phyloP scores from a whole-genome alignment of 2,888 invertebrate species.

The Sthenelais limicola region DNA sequence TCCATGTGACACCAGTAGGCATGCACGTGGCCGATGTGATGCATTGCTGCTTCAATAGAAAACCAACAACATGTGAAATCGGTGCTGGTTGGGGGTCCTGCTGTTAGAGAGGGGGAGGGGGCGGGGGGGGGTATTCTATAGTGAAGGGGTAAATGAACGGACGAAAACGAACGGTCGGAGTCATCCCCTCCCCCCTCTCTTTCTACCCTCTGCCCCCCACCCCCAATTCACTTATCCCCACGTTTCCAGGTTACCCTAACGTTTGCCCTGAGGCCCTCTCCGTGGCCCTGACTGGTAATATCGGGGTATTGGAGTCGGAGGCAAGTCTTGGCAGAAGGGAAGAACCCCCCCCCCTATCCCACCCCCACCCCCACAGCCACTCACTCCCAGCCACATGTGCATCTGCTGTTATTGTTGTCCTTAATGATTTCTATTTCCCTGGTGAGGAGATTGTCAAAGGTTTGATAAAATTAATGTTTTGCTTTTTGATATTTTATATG shows the following conservation, averaged over 20 bases:
- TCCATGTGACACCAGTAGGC: constrained; percentile 29
- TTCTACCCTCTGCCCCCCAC: background rate
- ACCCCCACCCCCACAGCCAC: no score
- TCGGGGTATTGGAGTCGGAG: no score
- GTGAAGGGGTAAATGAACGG: background rate
- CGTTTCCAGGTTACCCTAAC: background rate
- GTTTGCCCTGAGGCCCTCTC: background rate
- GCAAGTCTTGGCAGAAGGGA: background rate
- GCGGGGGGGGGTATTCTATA: background rate
- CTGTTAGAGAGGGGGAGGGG: constrained; percentile 5
- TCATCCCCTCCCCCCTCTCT: background rate
- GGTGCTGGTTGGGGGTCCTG: no score
- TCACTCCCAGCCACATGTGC: no score
- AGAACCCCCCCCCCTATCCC: constrained; percentile 15
- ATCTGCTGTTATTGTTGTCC: no score
- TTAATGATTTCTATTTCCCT: no score
- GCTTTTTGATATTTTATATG: no score
- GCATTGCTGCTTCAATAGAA: constrained; percentile 24
- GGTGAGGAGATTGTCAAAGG: no score
- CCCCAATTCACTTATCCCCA: background rate
- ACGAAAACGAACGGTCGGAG: background rate
- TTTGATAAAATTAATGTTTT: no score
- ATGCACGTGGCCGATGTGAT: constrained; percentile 22
- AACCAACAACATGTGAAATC: constrained; percentile 32
- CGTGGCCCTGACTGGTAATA: background rate